Percentiles rank a stretch among this genome's conserved stretches.
These are phyloP conservation scores for Manacus vitellinus DNA, from an alignment of 2,113 vertebrate genomes.

Conservation along the genomic window DNA sequence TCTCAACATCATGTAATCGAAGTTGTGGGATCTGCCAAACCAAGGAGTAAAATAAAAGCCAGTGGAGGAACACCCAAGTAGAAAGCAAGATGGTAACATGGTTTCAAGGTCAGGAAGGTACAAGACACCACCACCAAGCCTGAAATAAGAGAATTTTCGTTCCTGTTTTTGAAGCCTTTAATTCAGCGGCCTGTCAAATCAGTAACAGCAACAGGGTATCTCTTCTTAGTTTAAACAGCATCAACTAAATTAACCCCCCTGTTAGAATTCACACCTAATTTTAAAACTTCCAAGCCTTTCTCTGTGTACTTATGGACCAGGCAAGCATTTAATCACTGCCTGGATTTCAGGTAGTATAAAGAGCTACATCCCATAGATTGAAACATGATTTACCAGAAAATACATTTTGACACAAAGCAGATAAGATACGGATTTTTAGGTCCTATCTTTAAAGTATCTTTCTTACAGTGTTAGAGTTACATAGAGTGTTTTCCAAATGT, in stretches of 20 bases:
- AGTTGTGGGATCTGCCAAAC: neutral
- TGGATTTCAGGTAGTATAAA: neutral
- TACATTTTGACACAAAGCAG: neutral
- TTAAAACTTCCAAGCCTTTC: neutral
- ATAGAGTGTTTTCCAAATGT: neutral
- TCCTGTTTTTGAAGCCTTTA: neutral
- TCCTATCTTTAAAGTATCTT: neutral
- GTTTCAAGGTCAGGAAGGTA: neutral
- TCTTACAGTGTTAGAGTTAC: neutral
- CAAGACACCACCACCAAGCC: neutral
- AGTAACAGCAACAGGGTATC: neutral
- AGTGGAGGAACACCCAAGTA: fast-evolving
- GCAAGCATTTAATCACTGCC: neutral
- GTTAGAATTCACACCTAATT: neutral
- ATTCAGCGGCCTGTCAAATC: neutral
- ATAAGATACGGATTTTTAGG: neutral
- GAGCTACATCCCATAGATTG: fast-evolving
- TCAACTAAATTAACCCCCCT: neutral
- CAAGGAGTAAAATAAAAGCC: neutral
- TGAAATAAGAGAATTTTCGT: neutral
- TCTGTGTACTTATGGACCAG: neutral
- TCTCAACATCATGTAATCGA: neutral
- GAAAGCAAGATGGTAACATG: neutral
- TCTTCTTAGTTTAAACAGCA: neutral
- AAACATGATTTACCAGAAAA: neutral